Base-by-base conservation (phyloP, 2,888 invertebrate genomes). In the Pristionchus exspectatus region DNA sequence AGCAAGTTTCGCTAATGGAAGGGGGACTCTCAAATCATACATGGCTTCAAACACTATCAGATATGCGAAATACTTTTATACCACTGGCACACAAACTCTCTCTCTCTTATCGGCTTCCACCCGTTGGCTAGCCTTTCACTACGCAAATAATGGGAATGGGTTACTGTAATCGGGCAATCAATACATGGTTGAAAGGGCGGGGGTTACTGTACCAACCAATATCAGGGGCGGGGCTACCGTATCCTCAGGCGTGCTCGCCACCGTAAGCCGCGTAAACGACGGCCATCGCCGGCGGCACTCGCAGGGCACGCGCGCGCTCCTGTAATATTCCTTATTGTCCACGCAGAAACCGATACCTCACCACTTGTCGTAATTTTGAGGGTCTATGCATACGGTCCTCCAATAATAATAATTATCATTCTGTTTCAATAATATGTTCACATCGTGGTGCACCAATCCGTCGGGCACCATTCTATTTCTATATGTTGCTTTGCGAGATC, bases 221-320 rank as follows among this genome's bases (percentile, higher is more conserved):
- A 56, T 56, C 56, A 3, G 56, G 72, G 72, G 14, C 2, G 44
- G 44, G 44, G 77, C 24, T 77, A 77, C 77, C 33, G 44, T 50
- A 77, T 44, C 77, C 44, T 84, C 84, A 84, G 24, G 54, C 84
- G 56, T 56, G n/a, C 56, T 54, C 54, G 33, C 84, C 84, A 56
- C 84, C 84, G 84, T 84, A 84, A 2, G 86, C 86, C 4, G 77
- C 38, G 63, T 88, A 81, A 1, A 88, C 88, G 21, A 88, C 88
- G 21, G 77, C 88, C 33, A 59, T 44, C 18, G 59, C n/a, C 5
- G 88, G 81, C 21, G 88, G 88, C 30, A 88, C 63, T 0, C 81
- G 30, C 56, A 88, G 59, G 0, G 38, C 9, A 27, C 74, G 72
- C 3, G n/a, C 12, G n/a, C 56, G 72, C 74, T 88, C 87, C 85